Evolutionary conservation across 2,797 vertebrate species (phyloP).

Genomic region (Hephaestus fuliginosus): DNA sequence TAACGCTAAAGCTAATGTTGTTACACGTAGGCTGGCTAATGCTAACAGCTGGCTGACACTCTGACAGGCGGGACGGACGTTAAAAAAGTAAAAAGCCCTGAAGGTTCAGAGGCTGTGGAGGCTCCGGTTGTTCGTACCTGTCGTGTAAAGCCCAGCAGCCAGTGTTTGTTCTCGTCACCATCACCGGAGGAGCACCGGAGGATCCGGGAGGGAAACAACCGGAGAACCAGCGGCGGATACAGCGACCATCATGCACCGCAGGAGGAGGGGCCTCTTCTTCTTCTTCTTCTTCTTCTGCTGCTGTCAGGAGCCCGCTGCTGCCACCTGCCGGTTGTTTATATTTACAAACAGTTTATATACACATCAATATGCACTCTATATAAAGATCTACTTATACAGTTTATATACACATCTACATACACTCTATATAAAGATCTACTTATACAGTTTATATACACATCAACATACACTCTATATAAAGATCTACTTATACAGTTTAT

Average conservation of each 20-base stretch:
- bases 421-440: no score
- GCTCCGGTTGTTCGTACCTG: conserved; percentile 69
- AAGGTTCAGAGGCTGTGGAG: neutral
- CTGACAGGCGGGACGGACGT: neutral
- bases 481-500: no score
- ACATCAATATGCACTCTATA: no score
- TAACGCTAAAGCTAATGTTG: conserved; percentile 34
- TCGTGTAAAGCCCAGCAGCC: conserved; percentile 69
- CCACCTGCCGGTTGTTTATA: conserved; percentile 31
- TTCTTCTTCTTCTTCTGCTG: neutral
- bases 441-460: no score
- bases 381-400: no score
- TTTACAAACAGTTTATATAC: no score
- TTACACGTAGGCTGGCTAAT: conserved; percentile 74
- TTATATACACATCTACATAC: no score
- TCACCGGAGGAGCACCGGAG: conserved; percentile 54
- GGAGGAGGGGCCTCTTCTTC: neutral
- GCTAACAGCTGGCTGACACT: conserved; percentile 29
- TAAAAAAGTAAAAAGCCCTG: no score
- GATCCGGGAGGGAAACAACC: conserved; percentile 43
- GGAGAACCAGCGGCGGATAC: conserved; percentile 1
- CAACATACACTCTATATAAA: no score
- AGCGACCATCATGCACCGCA: conserved; percentile 76
- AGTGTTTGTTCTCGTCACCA: conserved; percentile 64
- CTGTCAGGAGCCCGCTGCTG: conserved; percentile 9